A percentile compares a stretch with the other conserved stretches of the same genome.
Evolutionary conservation across 1,140 invertebrate species (phyloP).

Genomic region (Cyphomyrmex costatus): DNA sequence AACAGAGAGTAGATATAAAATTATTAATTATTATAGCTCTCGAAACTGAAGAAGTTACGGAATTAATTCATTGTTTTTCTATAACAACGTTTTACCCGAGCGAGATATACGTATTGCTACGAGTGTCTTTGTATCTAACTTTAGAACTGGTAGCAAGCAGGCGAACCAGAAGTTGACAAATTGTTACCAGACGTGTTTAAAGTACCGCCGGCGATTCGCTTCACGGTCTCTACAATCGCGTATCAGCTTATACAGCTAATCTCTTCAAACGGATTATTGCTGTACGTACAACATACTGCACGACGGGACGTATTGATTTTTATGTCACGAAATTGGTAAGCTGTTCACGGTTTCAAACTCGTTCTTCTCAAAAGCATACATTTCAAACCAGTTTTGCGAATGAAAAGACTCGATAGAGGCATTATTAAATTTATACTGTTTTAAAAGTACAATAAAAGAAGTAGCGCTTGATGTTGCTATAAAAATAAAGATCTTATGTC

Average conservation of each 20-base stretch:
- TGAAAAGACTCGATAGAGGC: neutral
- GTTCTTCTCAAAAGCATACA: constrained; percentile 13
- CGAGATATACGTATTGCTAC: constrained; percentile 21
- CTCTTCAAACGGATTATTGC: constrained; percentile 34
- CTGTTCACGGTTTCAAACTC: neutral
- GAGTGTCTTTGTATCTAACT: constrained; percentile 58
- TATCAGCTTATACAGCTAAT: constrained; percentile 31
- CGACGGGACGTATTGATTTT: neutral
- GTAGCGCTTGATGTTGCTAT: neutral
- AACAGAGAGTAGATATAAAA: neutral
- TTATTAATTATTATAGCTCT: neutral
- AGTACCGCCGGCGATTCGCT: constrained; percentile 44
- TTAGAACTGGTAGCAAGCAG: constrained; percentile 68
- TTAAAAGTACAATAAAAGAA: neutral
- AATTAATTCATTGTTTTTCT: neutral
- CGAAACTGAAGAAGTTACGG: neutral
- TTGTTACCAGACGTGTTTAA: constrained; percentile 58
- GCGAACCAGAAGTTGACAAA: constrained; percentile 59
- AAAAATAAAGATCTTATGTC: neutral
- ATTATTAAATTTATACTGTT: neutral
- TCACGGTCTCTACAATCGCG: constrained; percentile 23
- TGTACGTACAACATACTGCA: neutral
- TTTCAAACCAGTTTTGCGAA: constrained; percentile 38
- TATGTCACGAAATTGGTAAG: constrained; percentile 27
- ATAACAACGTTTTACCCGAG: neutral